Percentiles rank a stretch among this genome's conserved stretches.
Evolutionary conservation across 2,797 vertebrate genomes (phyloP).

Genomic region (Gastrophryne carolinensis): DNA sequence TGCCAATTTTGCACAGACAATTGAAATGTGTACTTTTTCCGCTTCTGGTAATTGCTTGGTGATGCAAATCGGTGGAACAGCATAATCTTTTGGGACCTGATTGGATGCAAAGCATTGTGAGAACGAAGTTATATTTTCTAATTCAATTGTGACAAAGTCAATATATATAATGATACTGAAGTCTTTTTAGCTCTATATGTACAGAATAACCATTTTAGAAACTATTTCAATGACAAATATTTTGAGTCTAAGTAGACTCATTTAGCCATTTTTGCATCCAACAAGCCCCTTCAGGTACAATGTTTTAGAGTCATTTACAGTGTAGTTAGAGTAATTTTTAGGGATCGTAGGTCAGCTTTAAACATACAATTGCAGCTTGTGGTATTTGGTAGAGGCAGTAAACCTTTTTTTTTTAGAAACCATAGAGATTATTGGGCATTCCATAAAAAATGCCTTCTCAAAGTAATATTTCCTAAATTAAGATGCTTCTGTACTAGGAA

Average conservation of each 20-base stretch:
- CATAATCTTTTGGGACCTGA: conserved; percentile 26
- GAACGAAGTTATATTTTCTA: background rate
- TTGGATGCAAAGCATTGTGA: background rate
- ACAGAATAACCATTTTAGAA: background rate
- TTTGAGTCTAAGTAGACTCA: no score
- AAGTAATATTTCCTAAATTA: no score
- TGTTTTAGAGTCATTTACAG: no score
- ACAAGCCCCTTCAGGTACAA: background rate
- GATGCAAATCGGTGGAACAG: conserved; percentile 2
- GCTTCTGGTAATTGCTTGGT: conserved; percentile 23
- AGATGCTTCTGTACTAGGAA: no score
- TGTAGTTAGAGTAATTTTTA: no score
- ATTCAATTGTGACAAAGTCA: conserved; percentile 10
- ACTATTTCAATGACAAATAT: background rate
- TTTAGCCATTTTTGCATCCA: background rate
- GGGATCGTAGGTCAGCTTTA: no score
- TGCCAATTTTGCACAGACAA: conserved; percentile 23
- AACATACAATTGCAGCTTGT: no score
- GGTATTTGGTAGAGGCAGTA: no score
- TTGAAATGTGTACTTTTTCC: conserved; percentile 34
- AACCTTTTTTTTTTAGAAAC: no score
- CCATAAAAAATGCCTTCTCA: no score
- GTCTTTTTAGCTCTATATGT: background rate
- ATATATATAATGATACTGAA: background rate
- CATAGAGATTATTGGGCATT: no score